Evolutionary conservation across 1,140 invertebrate species (phyloP), one percentile per base, ranked within the genome.

Genomic region (Drosophila neocordata): DNA sequence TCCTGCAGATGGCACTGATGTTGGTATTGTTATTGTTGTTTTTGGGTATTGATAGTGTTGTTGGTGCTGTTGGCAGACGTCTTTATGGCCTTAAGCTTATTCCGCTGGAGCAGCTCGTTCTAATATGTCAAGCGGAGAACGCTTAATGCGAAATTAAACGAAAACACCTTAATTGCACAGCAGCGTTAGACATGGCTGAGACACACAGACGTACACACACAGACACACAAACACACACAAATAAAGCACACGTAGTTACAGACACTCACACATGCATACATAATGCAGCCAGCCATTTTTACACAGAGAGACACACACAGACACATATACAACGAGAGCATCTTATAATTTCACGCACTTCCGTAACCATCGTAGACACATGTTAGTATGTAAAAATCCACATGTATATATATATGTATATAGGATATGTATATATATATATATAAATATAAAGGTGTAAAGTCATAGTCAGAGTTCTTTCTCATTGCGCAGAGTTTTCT

Each of bases 71-170:
- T 18, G 22, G 13, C 22, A 60, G 24, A 48, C 58, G 58, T 20
- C 63, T 57, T 57, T 65, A 48, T 65, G n/a, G 53, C 64, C 41
- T 65, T 22, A 15, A 66, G 69, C 65, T 69, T 69, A 55, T 61
- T 71, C 53, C 38, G 24, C 15, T 55, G 35, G 65, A 44, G 13
- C 15, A 7, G 69, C 69, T 71, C 37, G 65, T 60, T 71, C 48
- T 48, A 71, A 71, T 71, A 69, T 71, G 69, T 71, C 56, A 71
- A 71, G 69, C 69, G 60, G 65, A 69, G 58, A 51, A 11, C 69
- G 69, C 69, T 71, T 69, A 69, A 71, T 71, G 65, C 69, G 69
- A 71, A 71, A 71, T 71, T 71, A 71, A 71, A 71, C 58, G 69
- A 71, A 71, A 71, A 71, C 69, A 71, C 69, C 69, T 71, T 71